Evolutionary conservation across 2,113 vertebrate species (phyloP), one percentile per base, ranked within the genome.

Genomic region (Petaurus breviceps): DNA sequence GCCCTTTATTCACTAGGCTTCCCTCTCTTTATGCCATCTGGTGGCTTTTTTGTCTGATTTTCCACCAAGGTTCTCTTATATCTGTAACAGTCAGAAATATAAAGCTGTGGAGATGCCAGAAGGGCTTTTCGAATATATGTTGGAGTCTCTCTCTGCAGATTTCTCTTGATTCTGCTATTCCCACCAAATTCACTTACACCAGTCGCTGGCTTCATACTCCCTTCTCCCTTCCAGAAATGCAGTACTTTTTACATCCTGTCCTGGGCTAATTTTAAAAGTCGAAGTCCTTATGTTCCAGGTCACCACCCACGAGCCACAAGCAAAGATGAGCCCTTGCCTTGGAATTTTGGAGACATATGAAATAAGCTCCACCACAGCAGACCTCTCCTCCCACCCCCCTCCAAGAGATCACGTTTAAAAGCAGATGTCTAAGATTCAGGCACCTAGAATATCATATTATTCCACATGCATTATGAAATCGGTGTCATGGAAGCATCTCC

Each of bases 1-100:
- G 98, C 95, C 97, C 97, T 97, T 96, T 95, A 92, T 97, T 95
- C 97, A 95, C 93, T 97, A 94, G 94, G 95, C 96, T 98, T 98
- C 89, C 84, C 94, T 92, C 50, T 95, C 94, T 96, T 96, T 94
- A 98, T 96, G 97, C 96, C 37, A 92, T 93, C 93, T 31, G 31
- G 95, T 97, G 90, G 61, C 61, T 97, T 97, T 98, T 98, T 97
- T 97, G 94, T 96, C 94, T 97, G 94, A 94, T 98, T 97, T 97
- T 97, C 97, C 28, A 91, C 0, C 0, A 94, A 96, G 94, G 95
- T 96, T 97, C 96, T 97, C 96, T 92, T 77, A 96, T 93, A 93
- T 95, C 96, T 94, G 49, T 84, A 89, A 37, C 68, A 84, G 92
- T 91, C 47, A 57, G 55, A 90, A 52, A 28, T 91, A 91, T 51